Percentiles rank a stretch among this genome's conserved stretches.
Conservation (phyloP, 1,140 invertebrate genomes). For the Neodiprion pinetum region DNA sequence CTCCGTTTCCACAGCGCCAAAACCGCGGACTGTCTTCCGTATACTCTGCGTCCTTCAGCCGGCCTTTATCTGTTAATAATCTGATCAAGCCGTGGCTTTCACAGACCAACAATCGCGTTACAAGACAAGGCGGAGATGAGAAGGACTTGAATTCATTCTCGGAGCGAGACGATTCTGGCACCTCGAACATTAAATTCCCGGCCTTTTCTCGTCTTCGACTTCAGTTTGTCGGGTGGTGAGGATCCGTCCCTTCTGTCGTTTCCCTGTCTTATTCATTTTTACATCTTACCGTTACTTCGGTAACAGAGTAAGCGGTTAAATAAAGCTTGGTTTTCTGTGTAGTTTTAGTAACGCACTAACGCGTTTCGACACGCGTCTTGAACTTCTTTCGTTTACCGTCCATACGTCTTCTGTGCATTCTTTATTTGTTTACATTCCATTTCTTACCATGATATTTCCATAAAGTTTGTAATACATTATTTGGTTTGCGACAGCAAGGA, state of each 20-base stretch:
- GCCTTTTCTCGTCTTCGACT: background rate
- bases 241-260: background rate
- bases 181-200: slow-evolving; percentile 11
- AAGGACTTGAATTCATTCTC: slow-evolving; percentile 12
- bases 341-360: no score
- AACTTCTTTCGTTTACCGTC: no score
- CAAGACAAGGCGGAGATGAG: slow-evolving; percentile 29
- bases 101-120: slow-evolving; percentile 36
- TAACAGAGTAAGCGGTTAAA: no score
- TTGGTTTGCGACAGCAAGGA: no score
- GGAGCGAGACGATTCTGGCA: background rate
- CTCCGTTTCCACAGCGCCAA: no score
- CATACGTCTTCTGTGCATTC: no score
- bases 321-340: no score
- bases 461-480: no score
- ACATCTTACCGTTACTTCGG: no score
- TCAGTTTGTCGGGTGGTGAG: background rate
- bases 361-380: no score
- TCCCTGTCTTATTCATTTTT: background rate
- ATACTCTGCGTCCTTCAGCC: slow-evolving; percentile 23
- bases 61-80: slow-evolving; percentile 39
- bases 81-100: slow-evolving; percentile 35
- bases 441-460: no score
- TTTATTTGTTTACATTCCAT: no score
- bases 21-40: slow-evolving; percentile 12